These are phyloP conservation scores for Anolis apletophallus DNA, from an alignment of 2,797 vertebrate species.

Conservation along the genomic window DNA sequence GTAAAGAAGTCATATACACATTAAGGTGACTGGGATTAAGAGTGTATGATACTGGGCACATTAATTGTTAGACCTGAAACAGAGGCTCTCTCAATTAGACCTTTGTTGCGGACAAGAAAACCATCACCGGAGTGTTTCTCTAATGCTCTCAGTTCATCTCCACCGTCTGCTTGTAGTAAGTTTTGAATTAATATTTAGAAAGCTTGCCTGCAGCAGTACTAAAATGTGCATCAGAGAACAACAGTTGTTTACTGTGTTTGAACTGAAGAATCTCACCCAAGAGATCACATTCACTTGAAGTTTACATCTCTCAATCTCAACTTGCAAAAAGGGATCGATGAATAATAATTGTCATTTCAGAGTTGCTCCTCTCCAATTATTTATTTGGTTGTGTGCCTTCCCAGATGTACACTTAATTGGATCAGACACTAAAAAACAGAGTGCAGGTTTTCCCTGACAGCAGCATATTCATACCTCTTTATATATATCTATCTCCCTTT, in stretches of 20 bases:
- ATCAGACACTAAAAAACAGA: slow-evolving; percentile 88
- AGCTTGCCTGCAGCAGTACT: slow-evolving; percentile 91
- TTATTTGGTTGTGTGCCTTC: slow-evolving; percentile 85
- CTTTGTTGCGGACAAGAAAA: slow-evolving; percentile 56
- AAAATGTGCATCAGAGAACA: slow-evolving; percentile 92
- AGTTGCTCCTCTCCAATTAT: slow-evolving; percentile 86
- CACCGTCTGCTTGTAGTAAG: slow-evolving; percentile 77
- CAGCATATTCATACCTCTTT: slow-evolving; percentile 84
- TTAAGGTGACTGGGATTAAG: not conserved
- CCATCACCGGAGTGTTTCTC: slow-evolving; percentile 58
- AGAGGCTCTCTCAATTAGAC: slow-evolving; percentile 59
- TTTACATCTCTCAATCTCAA: slow-evolving; percentile 84
- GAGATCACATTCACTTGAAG: slow-evolving; percentile 86
- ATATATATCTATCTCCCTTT: slow-evolving; percentile 61
- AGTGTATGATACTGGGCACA: not conserved
- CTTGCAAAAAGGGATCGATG: slow-evolving; percentile 85
- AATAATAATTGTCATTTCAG: slow-evolving; percentile 87
- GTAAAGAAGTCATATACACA: not conserved
- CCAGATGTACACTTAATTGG: slow-evolving; percentile 85
- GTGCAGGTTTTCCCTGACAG: slow-evolving; percentile 84
- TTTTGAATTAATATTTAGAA: slow-evolving; percentile 83
- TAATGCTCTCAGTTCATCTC: slow-evolving; percentile 75
- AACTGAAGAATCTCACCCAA: slow-evolving; percentile 86
- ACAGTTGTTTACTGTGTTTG: slow-evolving; percentile 93
- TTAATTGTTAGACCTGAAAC: slow-evolving; percentile 34